phyloP scores from a whole-genome alignment of 2,113 vertebrate species.

The cattle (Bos taurus) region ARS-UCD2.0 NC_037343.1:27864501-27865000 shows the following conservation, averaged over 20 bases:
- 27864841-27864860: conserved; percentile 88
- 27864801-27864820: rapidly evolving
- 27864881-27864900: conserved; percentile 96
- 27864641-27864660: rapidly evolving
- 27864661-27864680: not conserved
- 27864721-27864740: not conserved
- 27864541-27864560: not conserved
- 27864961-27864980: conserved; percentile 97
- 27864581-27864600: rapidly evolving
- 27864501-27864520: not conserved
- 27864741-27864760: not conserved
- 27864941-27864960: conserved; percentile 99
- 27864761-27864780: rapidly evolving
- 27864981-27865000: conserved; percentile 99
- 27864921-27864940: conserved; percentile 96
- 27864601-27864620: not conserved
- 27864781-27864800: rapidly evolving
- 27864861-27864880: conserved; percentile 95
- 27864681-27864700: rapidly evolving
- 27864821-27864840: not conserved
- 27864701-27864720: not conserved
- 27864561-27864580: not conserved
- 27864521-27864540: not conserved
- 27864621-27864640: not conserved
- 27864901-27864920: conserved; percentile 94